Evolutionary conservation across 2,113 vertebrate species (phyloP).

Genomic region (Microcebus tavaratra): DNA sequence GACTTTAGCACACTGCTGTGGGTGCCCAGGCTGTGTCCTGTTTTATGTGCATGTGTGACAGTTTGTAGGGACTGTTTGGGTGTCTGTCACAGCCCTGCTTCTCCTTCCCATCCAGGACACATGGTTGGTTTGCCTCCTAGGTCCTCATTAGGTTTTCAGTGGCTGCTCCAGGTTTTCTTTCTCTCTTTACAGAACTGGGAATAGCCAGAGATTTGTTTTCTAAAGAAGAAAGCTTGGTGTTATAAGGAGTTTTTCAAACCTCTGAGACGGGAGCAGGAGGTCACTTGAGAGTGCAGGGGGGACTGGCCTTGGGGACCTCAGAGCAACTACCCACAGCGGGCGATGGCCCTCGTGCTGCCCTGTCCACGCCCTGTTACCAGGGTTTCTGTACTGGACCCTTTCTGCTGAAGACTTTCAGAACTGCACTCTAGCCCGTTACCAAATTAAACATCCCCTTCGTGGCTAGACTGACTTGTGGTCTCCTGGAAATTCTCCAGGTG

Average conservation of each 20-base stretch:
- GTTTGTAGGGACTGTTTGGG: neutral
- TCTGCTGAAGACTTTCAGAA: neutral
- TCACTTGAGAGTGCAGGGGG: neutral
- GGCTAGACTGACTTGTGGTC: neutral
- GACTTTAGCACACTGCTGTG: fast-evolving
- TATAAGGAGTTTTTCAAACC: neutral
- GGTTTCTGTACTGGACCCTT: neutral
- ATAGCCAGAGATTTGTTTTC: neutral
- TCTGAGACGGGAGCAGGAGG: neutral
- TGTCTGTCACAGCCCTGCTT: neutral
- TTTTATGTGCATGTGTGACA: neutral
- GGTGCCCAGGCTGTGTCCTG: neutral
- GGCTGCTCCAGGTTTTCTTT: neutral
- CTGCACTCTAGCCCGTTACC: neutral
- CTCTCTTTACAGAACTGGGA: neutral
- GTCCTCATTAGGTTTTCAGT: neutral
- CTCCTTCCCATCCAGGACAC: neutral
- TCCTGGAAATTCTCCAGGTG: neutral
- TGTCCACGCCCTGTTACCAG: neutral
- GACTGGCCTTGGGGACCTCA: neutral
- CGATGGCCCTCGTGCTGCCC: neutral
- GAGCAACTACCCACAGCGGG: neutral
- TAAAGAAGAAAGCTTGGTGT: neutral
- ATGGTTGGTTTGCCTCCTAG: neutral
- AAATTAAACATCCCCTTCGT: neutral